A percentile compares a stretch with the other conserved stretches of the same genome.
Evolutionary conservation across 2,797 vertebrate genomes (phyloP).

Genomic region (Myotis findleyi): DNA sequence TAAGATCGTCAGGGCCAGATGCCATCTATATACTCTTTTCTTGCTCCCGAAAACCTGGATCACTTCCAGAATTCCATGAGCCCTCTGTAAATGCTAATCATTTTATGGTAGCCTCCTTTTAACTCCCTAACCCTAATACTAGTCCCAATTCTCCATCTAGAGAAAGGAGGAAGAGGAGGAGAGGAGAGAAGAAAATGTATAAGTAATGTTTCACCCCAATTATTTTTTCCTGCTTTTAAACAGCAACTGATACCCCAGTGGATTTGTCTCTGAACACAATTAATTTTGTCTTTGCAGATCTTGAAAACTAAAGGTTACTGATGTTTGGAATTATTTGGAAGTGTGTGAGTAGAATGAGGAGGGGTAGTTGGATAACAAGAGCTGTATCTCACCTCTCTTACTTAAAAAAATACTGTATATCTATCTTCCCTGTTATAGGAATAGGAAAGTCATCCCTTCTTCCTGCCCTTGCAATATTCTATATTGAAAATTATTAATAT

Average conservation of each 20-base stretch:
- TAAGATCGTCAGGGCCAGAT: background rate
- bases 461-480: background rate
- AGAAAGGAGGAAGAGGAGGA: background rate
- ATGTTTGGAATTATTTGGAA: background rate
- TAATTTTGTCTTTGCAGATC: background rate
- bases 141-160: background rate
- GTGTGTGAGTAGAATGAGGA: background rate
- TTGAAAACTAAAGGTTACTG: background rate
- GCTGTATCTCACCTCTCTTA: background rate
- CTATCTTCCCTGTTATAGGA: background rate
- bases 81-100: background rate
- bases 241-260: background rate
- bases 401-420: background rate
- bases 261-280: background rate
- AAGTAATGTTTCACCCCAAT: background rate
- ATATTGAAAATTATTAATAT: background rate
- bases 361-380: background rate
- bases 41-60: background rate
- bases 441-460: background rate
- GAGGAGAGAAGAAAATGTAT: background rate
- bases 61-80: background rate
- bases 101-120: background rate
- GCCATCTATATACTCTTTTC: background rate
- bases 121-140: background rate
- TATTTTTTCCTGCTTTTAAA: background rate